These are phyloP conservation scores for Tragelaphus imberbis DNA, from an alignment of 2,113 vertebrate species.

Conservation along the genomic window DNA sequence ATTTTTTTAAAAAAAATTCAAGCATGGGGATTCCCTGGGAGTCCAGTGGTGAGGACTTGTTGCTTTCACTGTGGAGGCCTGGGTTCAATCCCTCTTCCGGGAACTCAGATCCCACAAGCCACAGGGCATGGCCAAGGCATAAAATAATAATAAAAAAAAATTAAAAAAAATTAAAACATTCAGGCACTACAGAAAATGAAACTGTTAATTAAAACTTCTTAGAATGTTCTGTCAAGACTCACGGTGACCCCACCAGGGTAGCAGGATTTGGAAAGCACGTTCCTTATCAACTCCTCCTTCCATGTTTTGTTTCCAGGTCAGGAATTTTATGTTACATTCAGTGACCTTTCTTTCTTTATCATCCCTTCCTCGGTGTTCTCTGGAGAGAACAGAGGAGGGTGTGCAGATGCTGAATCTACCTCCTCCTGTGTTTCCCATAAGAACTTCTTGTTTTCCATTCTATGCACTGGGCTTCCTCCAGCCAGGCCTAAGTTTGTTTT, in stretches of 20 bases:
- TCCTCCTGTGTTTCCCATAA: neutral
- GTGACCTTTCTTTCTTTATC: neutral
- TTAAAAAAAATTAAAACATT: neutral
- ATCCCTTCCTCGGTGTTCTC: fast-evolving
- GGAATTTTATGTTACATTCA: neutral
- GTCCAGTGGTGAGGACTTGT: neutral
- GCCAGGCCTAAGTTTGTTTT: neutral
- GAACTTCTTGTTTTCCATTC: neutral
- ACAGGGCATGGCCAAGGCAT: neutral
- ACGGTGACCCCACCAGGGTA: fast-evolving
- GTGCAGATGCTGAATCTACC: neutral
- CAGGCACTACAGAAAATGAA: neutral
- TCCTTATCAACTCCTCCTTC: neutral
- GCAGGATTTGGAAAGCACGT: neutral
- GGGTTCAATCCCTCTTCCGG: neutral
- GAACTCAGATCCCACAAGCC: neutral
- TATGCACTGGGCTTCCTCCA: neutral
- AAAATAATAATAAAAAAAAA: neutral
- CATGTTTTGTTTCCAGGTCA: neutral
- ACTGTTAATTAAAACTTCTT: neutral
- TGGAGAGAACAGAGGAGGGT: neutral
- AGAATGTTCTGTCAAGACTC: neutral
- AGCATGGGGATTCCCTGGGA: neutral
- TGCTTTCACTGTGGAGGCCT: neutral
- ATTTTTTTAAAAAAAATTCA: neutral